These are phyloP conservation scores for Metalampra italica DNA, from an alignment of 2,888 invertebrate genomes.

Conservation along the genomic window DNA sequence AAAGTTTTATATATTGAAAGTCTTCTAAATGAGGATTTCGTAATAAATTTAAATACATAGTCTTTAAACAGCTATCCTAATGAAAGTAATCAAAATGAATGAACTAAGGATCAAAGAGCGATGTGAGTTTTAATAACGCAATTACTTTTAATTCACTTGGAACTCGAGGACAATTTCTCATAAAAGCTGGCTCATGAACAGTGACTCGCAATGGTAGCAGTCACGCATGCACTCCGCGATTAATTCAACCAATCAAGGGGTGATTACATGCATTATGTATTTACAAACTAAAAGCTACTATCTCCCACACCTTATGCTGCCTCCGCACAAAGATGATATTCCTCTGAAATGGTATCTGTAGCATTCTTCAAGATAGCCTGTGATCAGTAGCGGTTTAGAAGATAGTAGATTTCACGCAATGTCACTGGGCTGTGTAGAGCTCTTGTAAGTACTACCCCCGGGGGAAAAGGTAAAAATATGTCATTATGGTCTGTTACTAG, in stretches of 20 bases:
- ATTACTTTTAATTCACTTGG: slow-evolving; percentile 70
- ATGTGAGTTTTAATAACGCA: slow-evolving; percentile 68
- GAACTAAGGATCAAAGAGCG: slow-evolving; percentile 28
- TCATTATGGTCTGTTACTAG: slow-evolving; percentile 29
- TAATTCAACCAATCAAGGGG: slow-evolving; percentile 76
- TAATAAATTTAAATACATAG: not conserved
- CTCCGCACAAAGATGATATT: slow-evolving; percentile 30
- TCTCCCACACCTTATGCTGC: slow-evolving; percentile 23
- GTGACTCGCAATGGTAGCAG: slow-evolving; percentile 61
- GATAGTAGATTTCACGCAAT: slow-evolving; percentile 66
- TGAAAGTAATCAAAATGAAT: slow-evolving; percentile 13
- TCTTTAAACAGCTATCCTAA: slow-evolving; percentile 9
- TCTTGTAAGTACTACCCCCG: slow-evolving; percentile 34
- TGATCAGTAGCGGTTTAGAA: slow-evolving; percentile 39
- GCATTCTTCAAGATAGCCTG: slow-evolving; percentile 14
- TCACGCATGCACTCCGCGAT: slow-evolving; percentile 72
- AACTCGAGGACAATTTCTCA: slow-evolving; percentile 59
- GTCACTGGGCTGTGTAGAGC: slow-evolving; percentile 34
- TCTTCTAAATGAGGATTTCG: not conserved
- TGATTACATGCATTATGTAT: slow-evolving; percentile 73
- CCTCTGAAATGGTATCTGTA: not conserved
- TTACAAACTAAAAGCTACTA: slow-evolving; percentile 44
- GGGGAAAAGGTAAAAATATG: slow-evolving; percentile 36
- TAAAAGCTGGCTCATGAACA: slow-evolving; percentile 45
- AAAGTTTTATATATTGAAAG: not conserved